A percentile compares a stretch with the other conserved stretches of the same genome.
These are phyloP conservation scores for Heterotis niloticus DNA, from an alignment of 2,113 vertebrate genomes.

Conservation along the genomic window DNA sequence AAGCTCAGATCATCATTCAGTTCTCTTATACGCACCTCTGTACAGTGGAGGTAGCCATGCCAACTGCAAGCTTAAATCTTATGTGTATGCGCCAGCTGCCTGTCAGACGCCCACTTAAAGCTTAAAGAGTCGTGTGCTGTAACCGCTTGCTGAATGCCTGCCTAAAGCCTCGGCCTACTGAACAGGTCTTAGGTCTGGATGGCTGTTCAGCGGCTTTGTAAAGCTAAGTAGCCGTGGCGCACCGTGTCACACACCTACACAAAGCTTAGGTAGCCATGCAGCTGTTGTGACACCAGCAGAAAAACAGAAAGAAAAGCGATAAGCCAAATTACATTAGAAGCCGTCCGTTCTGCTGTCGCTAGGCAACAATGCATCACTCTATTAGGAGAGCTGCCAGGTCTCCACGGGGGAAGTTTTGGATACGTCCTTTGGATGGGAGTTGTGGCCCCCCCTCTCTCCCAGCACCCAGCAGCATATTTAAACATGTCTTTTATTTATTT, in stretches of 20 bases:
- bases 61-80: no score
- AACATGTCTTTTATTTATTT: not conserved
- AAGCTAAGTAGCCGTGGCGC: not conserved
- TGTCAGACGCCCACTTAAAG: not conserved
- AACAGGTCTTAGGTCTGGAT: no score
- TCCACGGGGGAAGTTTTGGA: constrained; percentile 17
- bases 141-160: not conserved
- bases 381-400: constrained; percentile 32
- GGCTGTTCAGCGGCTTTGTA: no score
- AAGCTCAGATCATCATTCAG: no score
- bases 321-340: constrained; percentile 47
- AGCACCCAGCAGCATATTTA: not conserved
- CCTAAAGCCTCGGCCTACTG: not conserved
- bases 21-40: no score
- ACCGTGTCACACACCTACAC: constrained; percentile 33
- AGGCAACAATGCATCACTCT: constrained; percentile 46
- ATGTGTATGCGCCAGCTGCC: not conserved
- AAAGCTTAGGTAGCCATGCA: constrained; percentile 35
- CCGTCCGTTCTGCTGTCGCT: constrained; percentile 47
- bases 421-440: not conserved
- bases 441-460: constrained; percentile 17
- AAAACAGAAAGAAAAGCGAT: constrained; percentile 19
- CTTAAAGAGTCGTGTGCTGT: not conserved
- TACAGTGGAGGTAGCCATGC: no score
- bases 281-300: not conserved